Evolutionary conservation across 1,140 invertebrate genomes (phyloP).

Genomic region (Rhynchophorus ferrugineus): DNA sequence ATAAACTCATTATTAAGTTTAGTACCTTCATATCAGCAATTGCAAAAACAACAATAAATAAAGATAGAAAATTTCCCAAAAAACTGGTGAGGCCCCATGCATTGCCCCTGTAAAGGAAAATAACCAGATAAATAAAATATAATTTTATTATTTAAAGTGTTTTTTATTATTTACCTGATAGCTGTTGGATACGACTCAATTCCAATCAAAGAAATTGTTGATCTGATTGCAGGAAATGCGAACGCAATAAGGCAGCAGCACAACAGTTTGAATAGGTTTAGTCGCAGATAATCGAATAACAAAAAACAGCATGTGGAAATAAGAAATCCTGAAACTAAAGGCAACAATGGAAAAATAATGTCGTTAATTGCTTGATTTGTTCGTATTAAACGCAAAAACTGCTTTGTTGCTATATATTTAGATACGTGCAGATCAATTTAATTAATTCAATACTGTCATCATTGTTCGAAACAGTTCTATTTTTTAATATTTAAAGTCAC

Average conservation of each 20-base stretch:
- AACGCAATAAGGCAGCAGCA: conserved; percentile 2
- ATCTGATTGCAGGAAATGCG: neutral
- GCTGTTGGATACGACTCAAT: conserved; percentile 18
- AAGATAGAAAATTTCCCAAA: conserved; percentile 5
- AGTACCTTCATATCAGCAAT: neutral
- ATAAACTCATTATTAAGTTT: conserved; percentile 1
- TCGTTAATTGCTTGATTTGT: too few relatives aligned
- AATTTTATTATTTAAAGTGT: too few relatives aligned
- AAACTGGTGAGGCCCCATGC: conserved; percentile 7
- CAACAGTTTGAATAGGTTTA: conserved; percentile 4
- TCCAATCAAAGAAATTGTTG: conserved; percentile 10
- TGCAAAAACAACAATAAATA: conserved; percentile 10
- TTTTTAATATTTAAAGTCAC: too few relatives aligned
- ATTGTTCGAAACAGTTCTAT: too few relatives aligned
- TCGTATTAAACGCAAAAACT: too few relatives aligned
- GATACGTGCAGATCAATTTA: too few relatives aligned
- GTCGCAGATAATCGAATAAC: conserved; percentile 7
- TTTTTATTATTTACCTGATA: conserved; percentile 14
- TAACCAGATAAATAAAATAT: neutral
- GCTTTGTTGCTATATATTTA: too few relatives aligned
- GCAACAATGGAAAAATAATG: too few relatives aligned
- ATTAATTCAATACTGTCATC: too few relatives aligned
- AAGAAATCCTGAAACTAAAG: neutral
- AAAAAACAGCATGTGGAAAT: conserved; percentile 3
- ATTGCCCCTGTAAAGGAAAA: conserved; percentile 6